Evolutionary conservation across 2,888 invertebrate species (phyloP).

Genomic region (Cheilosia pagana): DNA sequence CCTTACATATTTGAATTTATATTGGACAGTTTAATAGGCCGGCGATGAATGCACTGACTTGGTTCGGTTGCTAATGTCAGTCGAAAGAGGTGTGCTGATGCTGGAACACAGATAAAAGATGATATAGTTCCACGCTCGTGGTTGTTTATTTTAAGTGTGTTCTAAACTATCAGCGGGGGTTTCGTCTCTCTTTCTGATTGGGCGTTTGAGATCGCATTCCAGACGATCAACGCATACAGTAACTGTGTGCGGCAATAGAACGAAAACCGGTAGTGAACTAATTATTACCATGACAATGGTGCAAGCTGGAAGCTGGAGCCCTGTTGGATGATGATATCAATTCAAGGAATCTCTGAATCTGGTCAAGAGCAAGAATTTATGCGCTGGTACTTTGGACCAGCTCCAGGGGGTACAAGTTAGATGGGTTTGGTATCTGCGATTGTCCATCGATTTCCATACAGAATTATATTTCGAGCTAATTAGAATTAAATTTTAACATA

Average conservation of each 20-base stretch:
- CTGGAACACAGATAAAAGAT: slow-evolving; percentile 68
- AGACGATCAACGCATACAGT: slow-evolving; percentile 10
- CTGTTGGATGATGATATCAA: slow-evolving; percentile 51
- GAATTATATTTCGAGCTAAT: slow-evolving; percentile 6
- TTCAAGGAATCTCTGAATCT: slow-evolving; percentile 45
- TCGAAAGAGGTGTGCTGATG: slow-evolving; percentile 53
- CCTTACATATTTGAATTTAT: slow-evolving; percentile 51
- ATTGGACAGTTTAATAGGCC: slow-evolving; percentile 63
- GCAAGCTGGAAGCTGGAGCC: slow-evolving; percentile 43
- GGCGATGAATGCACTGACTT: slow-evolving; percentile 61
- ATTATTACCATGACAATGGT: slow-evolving; percentile 72
- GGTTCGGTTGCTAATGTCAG: slow-evolving; percentile 64
- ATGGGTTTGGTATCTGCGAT: not conserved
- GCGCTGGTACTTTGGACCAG: slow-evolving; percentile 20
- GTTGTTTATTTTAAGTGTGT: slow-evolving; percentile 65
- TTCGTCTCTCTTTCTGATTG: slow-evolving; percentile 20
- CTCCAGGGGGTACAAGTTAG: slow-evolving; percentile 46
- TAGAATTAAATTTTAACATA: slow-evolving; percentile 10
- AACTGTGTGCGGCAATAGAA: slow-evolving; percentile 35
- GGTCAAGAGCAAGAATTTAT: slow-evolving; percentile 40
- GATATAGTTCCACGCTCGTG: slow-evolving; percentile 63
- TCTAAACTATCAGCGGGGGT: slow-evolving; percentile 55
- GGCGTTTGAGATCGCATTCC: slow-evolving; percentile 45
- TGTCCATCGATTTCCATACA: slow-evolving; percentile 8
- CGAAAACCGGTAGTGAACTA: slow-evolving; percentile 75